phyloP scores from a whole-genome alignment of 2,113 vertebrate species.

The Heterocephalus glaber region DNA sequence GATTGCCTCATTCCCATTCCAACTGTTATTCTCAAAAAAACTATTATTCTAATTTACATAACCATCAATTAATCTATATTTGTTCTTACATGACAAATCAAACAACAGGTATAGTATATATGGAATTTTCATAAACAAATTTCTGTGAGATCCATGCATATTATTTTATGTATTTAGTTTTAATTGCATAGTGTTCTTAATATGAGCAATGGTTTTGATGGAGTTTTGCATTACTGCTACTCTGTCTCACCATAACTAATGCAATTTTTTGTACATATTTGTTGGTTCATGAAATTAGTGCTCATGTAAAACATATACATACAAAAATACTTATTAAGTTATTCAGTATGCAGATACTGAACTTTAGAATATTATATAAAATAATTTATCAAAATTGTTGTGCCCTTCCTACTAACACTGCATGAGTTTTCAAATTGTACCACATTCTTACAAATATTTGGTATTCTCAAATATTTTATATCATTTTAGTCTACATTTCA shows the following conservation, averaged over 20 bases:
- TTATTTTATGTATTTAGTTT: neutral
- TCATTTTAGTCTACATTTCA: neutral
- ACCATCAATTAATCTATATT: neutral
- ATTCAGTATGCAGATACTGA: neutral
- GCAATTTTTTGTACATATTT: accelerated
- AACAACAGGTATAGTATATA: accelerated
- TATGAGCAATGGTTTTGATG: neutral
- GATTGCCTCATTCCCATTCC: neutral
- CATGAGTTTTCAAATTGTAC: neutral
- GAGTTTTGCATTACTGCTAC: neutral
- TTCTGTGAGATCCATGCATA: neutral
- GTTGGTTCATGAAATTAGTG: no score
- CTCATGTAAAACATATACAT: neutral
- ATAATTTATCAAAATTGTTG: neutral
- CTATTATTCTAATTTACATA: neutral
- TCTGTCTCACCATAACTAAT: neutral
- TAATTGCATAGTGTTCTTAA: neutral
- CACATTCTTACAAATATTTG: neutral
- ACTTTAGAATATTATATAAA: neutral
- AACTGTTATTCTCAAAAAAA: neutral
- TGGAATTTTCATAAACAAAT: neutral
- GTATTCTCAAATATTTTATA: neutral
- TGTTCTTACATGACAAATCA: neutral
- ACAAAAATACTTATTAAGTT: neutral
- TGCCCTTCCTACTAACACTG: neutral